Percentiles rank a stretch among this genome's conserved stretches.
Conservation (phyloP, 2,888 invertebrate genomes). For the Anthoptus insignis region DNA sequence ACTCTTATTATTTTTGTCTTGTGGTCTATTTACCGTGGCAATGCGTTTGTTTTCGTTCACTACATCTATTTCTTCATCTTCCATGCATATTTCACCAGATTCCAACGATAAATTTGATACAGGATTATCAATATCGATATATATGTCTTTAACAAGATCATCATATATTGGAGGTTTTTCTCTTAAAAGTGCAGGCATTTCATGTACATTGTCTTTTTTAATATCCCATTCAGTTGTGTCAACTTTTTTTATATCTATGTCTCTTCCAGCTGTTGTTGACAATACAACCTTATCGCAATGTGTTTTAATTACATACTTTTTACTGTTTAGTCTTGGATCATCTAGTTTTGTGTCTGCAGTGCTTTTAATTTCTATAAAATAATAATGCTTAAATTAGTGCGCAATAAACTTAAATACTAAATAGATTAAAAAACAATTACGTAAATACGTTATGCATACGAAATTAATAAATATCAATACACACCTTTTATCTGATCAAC, state of each 20-base stretch:
- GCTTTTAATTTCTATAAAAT: slow-evolving; percentile 68
- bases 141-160: slow-evolving; percentile 56
- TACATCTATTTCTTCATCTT: slow-evolving; percentile 39
- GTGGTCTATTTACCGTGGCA: not conserved
- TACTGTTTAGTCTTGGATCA: slow-evolving; percentile 70
- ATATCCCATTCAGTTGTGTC: slow-evolving; percentile 59
- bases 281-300: slow-evolving; percentile 57
- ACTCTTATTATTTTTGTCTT: slow-evolving; percentile 19
- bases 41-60: not conserved
- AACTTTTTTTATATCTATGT: slow-evolving; percentile 61
- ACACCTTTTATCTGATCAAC: slow-evolving; percentile 65
- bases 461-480: too few species aligned
- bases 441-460: too few species aligned
- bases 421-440: too few species aligned
- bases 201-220: slow-evolving; percentile 38
- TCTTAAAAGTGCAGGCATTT: slow-evolving; percentile 39
- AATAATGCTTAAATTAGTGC: slow-evolving; percentile 43
- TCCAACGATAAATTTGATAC: slow-evolving; percentile 56
- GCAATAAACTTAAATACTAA: too few species aligned
- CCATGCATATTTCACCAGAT: slow-evolving; percentile 58
- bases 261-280: slow-evolving; percentile 56
- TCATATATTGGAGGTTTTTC: slow-evolving; percentile 47
- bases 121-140: slow-evolving; percentile 60
- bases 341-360: slow-evolving; percentile 61
- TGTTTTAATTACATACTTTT: slow-evolving; percentile 61